These are phyloP conservation scores for Rhineura floridana DNA, from an alignment of 2,113 vertebrate genomes.

Conservation along the genomic window DNA sequence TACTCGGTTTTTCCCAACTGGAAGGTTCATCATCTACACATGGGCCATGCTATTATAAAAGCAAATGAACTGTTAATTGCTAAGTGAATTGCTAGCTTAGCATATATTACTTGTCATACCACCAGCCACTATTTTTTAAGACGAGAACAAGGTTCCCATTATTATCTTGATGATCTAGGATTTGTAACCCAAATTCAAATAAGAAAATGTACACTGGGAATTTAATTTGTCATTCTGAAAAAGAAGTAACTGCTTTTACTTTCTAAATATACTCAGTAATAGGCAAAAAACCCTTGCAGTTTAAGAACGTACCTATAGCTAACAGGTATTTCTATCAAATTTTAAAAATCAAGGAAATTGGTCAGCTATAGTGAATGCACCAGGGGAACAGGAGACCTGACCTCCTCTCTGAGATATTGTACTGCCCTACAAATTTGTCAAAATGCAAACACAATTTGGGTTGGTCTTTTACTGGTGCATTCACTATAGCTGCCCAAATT, in stretches of 20 bases:
- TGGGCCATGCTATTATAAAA: slow-evolving; percentile 12
- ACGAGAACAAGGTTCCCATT: neutral
- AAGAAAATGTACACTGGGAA: neutral
- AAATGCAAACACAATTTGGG: too few species aligned
- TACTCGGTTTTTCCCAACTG: neutral
- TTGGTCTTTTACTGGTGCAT: too few species aligned
- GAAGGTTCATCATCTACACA: slow-evolving; percentile 11
- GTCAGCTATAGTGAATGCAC: too few species aligned
- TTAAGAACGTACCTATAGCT: too few species aligned
- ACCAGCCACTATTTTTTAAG: neutral
- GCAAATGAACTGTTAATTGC: slow-evolving; percentile 29
- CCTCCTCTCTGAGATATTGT: too few species aligned
- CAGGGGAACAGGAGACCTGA: too few species aligned
- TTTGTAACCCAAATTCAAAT: slow-evolving; percentile 1
- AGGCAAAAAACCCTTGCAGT: too few species aligned
- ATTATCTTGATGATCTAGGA: neutral
- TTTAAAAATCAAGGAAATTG: too few species aligned
- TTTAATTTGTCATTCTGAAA: neutral
- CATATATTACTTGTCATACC: slow-evolving; percentile 1
- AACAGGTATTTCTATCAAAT: too few species aligned
- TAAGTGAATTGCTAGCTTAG: slow-evolving; percentile 24
- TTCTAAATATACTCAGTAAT: too few species aligned
- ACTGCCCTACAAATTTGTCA: too few species aligned
- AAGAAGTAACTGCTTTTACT: neutral
- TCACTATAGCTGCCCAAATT: too few species aligned